Base-by-base conservation (phyloP, 2,113 vertebrate species). In the Macquaria ambigua region DNA sequence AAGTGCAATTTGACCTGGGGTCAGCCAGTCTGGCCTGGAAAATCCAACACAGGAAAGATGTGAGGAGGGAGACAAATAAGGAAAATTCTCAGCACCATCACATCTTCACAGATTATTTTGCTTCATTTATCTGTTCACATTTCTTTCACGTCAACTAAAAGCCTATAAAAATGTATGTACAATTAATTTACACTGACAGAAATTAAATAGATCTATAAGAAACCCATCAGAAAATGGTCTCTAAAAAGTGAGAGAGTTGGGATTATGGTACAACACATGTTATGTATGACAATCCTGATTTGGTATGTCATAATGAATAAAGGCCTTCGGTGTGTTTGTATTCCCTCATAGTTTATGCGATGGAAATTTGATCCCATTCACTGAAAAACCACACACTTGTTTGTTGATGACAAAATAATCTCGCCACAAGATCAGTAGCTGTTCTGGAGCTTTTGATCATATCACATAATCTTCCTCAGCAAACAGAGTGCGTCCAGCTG, bases 41-140 rank as follows among this genome's bases (percentile, higher is more conserved):
- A 92, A 87, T 84, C 70, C 77, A 61, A 46, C 74, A 70, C 25
- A 63, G 28, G 43, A 55, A 71, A 76, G 28, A 67, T 23, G 7
- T 31, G 53, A 59, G 34, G 41, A 39, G 18, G 10, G 6, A 68
- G 16, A 39, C 2, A 23, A 34, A 58, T 15, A 75, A 81, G 77
- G 80, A 48, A 34, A 75, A 76, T 31, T 77, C 59, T 70, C 58
- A 50, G 23, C 20, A 81, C 31, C 59, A 43, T 74, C 69, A 71
- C 21, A 16, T 74, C 39, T 18, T 52, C n/a, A 63, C 37, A 28
- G 23, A 64, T 37, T 50, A 34, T 84, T 71, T 8, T 46, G 14
- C 50, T 70, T 39, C 12, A 48, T 56, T 56, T 46, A 37, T 66
- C 28, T 16, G 1, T 66, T 83, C 18, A 81, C 74, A 62, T 78